Evolutionary conservation across 2,797 vertebrate species (phyloP), one percentile per base, ranked within the genome.

Genomic region (Pygocentrus nattereri): DNA sequence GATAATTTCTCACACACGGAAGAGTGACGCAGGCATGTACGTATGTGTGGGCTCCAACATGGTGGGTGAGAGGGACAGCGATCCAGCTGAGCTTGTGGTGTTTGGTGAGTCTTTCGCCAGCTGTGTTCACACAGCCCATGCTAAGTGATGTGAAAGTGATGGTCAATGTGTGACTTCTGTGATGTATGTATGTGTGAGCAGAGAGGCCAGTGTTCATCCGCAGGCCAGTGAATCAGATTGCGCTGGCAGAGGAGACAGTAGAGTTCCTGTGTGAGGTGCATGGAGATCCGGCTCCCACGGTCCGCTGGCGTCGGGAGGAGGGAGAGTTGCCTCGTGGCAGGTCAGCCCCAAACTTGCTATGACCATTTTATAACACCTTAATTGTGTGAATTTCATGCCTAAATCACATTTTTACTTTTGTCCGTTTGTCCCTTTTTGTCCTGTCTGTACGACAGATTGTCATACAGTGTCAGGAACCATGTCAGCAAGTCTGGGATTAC

Each of bases 31-130:
- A 0, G 98, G 98, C 67, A 99, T 98, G 97, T 99, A 99, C 15
- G 97, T 95, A 1, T 99, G 98, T 77, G 97, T 99, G 61, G 98
- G 97, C 23, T 96, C 96, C 80, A 99, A 99, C 74, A 98, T 99
- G 96, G 98, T 98, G 65, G 98, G 98, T 44, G 97, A 99, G 87
- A 93, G 97, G 50, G 97, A 99, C 93, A 99, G 98, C 0, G 98
- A 99, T 76, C 97, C 98, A 0, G 98, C 98, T 2, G 97, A 99
- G 89, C 93, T 99, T 70, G 97, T 98, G 78, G 98, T 99, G 80
- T 99, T 99, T 27, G 98, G 98, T 99, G 94, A 96, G 88, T 88
- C 56, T 61, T 70, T 74, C 1, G 3, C 16, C 19, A 68, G 15
- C 50, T 81, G 1, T 61, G 38, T 52, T 30, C 27, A 8, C 41